These are phyloP conservation scores for Synaphobranchus kaupii DNA, from an alignment of 2,797 vertebrate genomes.

Conservation along the genomic window DNA sequence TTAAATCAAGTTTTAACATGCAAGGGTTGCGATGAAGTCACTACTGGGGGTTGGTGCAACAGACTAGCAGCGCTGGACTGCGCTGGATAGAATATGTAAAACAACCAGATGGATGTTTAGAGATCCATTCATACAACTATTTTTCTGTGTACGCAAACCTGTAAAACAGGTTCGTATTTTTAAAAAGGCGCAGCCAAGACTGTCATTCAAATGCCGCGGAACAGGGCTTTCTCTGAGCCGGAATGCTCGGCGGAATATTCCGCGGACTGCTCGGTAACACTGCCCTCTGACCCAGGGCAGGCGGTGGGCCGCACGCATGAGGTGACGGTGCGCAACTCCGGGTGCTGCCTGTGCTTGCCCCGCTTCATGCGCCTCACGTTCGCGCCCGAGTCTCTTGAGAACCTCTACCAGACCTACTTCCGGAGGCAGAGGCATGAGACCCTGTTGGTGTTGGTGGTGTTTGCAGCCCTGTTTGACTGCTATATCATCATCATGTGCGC, in stretches of 20 bases:
- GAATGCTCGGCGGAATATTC: conserved; percentile 86
- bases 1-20: conserved; percentile 13
- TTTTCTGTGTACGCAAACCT: neutral
- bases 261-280: conserved; percentile 87
- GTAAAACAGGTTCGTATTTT: conserved; percentile 28
- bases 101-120: conserved; percentile 7
- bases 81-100: neutral
- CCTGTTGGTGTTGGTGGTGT: conserved; percentile 78
- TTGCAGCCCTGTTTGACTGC: conserved; percentile 87
- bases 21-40: neutral
- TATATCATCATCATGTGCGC: conserved; percentile 85
- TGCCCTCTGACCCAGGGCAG: conserved; percentile 86
- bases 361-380: conserved; percentile 81
- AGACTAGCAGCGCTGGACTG: neutral
- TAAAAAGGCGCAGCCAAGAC: neutral
- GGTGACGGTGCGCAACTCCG: conserved; percentile 71
- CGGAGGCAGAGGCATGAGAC: conserved; percentile 88
- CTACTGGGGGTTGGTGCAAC: neutral
- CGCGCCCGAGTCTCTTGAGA: conserved; percentile 83
- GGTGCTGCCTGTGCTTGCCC: conserved; percentile 77
- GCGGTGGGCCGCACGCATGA: conserved; percentile 74
- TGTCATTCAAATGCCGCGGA: conserved; percentile 74
- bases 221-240: conserved; percentile 69
- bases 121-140: neutral
- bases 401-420: conserved; percentile 91